Conservation (phyloP, 2,888 invertebrate species). For the Chironomus tentans region DNA sequence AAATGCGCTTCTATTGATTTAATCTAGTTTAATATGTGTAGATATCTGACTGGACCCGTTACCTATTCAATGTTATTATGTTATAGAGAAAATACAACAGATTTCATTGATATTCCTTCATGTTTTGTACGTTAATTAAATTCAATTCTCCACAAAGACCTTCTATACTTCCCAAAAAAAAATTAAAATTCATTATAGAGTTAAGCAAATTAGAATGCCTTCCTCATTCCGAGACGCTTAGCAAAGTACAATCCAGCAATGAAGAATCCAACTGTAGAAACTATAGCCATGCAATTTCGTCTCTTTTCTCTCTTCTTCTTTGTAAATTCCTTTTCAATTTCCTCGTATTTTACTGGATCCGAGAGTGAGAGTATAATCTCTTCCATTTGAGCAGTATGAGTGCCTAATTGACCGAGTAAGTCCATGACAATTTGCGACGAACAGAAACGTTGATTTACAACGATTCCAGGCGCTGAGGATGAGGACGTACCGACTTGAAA, state of each 20-base stretch:
- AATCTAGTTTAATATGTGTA: not conserved
- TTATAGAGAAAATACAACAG: not conserved
- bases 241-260: not conserved
- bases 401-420: not conserved
- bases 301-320: not conserved
- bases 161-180: not conserved
- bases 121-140: not conserved
- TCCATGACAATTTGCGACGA: not conserved
- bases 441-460: not conserved
- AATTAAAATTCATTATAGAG: not conserved
- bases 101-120: not conserved
- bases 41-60: not conserved
- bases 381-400: not conserved
- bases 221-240: not conserved
- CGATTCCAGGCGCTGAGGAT: not conserved
- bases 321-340: not conserved
- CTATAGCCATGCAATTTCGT: not conserved
- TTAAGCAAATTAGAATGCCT: not conserved
- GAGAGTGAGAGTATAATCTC: not conserved
- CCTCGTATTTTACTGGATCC: not conserved
- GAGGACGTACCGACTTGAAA: not conserved
- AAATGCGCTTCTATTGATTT: no score
- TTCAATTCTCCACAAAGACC: not conserved
- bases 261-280: not conserved
- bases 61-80: not conserved